phyloP scores from a whole-genome alignment of 1,140 invertebrate species.

The Agrypnia vestita region DNA sequence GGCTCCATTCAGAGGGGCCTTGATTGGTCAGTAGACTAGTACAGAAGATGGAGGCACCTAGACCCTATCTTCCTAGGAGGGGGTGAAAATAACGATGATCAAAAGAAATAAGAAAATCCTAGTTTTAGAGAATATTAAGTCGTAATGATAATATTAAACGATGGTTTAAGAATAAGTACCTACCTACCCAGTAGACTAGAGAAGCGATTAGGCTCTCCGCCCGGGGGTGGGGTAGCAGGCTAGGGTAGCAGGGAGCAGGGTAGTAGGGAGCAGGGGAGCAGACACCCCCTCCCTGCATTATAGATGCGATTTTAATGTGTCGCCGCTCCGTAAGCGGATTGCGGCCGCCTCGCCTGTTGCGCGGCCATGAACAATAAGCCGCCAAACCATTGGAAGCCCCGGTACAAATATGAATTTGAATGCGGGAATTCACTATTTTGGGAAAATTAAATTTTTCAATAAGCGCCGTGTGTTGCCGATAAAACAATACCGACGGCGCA shows the following conservation, averaged over 20 bases:
- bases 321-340: conserved; percentile 59
- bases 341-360: conserved; percentile 50
- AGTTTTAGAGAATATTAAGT: too few species aligned
- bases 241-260: background rate
- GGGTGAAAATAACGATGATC: too few species aligned
- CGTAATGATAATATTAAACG: too few species aligned
- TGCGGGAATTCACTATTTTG: background rate
- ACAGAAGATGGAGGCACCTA: too few species aligned
- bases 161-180: too few species aligned
- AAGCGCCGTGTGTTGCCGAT: background rate
- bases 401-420: conserved; percentile 21
- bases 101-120: too few species aligned
- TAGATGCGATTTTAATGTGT: conserved; percentile 61
- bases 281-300: conserved; percentile 46
- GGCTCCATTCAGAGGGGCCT: too few species aligned
- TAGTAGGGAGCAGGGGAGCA: background rate
- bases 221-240: background rate
- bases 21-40: too few species aligned
- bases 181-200: background rate
- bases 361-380: background rate
- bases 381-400: background rate
- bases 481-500: too few species aligned
- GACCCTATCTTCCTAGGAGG: too few species aligned
- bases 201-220: background rate
- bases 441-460: background rate